Base-by-base conservation (phyloP, 1,140 invertebrate species). In the Pachypsylla venusta region DNA sequence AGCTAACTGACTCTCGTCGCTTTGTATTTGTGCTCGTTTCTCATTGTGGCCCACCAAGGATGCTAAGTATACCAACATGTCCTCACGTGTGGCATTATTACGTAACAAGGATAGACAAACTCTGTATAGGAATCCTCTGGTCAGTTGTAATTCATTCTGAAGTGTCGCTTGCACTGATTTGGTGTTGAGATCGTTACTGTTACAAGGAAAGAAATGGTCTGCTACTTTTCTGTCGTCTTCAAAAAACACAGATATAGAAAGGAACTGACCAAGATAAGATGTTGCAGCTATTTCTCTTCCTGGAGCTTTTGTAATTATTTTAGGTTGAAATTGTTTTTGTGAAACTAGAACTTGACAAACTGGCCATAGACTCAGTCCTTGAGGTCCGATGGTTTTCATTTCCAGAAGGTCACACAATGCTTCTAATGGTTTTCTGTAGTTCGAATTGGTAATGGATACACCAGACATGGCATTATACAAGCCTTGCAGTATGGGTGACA, bases 141-240 rank as follows among this genome's bases (percentile, higher is more conserved):
- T 81, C 35, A 79, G 80, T 65, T 88, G 85, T 40, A 74, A 63
- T 66, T 88, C 83, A 60, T 79, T 76, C 64, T 84, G 82, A 5
- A 87, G 65, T 2, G 82, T 79, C 28, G 77, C 71, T 61, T 79
- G 80, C 53, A 85, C 73, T 24, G 74, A 74, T 66, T 77, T 78
- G 57, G 80, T 77, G 5, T 74, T 76, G 28, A 63, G 26, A 22
- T 48, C 42, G 39, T 69, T 63, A 22, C 73, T 66, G 64, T 76
- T 77, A 1, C 75, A 77, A 40, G 73, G 75, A 67, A 84, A 78
- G 62, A 81, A 80, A 67, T 81, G 75, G 60, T 79, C 79, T 0
- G 84, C 85, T 12, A 91, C 79, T 64, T 83, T 82, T 0, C 85
- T 81, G 69, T 93, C 88, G 70, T 97, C 93, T 70, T 96, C 92